These are phyloP conservation scores for Caenorhabditis sp. DNA, from an alignment of 2,888 invertebrate species.

Conservation along the genomic window DNA sequence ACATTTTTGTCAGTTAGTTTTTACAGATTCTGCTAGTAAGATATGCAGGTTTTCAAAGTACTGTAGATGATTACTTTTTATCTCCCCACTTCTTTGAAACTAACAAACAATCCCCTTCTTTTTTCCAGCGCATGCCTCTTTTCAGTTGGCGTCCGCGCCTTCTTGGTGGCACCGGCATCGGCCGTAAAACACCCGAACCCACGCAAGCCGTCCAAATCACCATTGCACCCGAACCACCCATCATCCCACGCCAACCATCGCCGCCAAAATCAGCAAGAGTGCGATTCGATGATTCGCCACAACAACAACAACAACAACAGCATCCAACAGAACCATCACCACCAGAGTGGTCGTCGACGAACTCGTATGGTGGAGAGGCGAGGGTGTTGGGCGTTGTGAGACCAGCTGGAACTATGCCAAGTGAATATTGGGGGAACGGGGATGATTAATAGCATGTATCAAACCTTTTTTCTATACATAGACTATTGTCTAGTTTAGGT, in stretches of 20 bases:
- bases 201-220: slow-evolving; percentile 46
- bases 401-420: slow-evolving; percentile 9
- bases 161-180: slow-evolving; percentile 22
- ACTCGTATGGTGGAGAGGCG: slow-evolving; percentile 36
- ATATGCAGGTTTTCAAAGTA: too few species aligned
- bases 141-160: slow-evolving; percentile 55
- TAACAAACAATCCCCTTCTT: neutral
- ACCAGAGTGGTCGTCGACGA: slow-evolving; percentile 18
- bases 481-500: too few species aligned
- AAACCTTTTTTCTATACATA: too few species aligned
- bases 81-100: slow-evolving; percentile 15
- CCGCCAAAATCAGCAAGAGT: slow-evolving; percentile 3
- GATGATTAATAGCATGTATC: too few species aligned
- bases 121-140: slow-evolving; percentile 30
- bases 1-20: too few species aligned
- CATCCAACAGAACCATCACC: slow-evolving; percentile 12
- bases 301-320: slow-evolving; percentile 2
- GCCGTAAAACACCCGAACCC: slow-evolving; percentile 57
- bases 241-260: slow-evolving; percentile 4
- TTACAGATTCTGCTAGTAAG: too few species aligned
- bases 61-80: neutral
- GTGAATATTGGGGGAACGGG: too few species aligned
- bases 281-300: slow-evolving; percentile 19
- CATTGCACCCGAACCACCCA: slow-evolving; percentile 29
- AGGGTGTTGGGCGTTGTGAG: slow-evolving; percentile 31